phyloP scores from a whole-genome alignment of 2,888 invertebrate genomes.

The Eudasyphora cyanicolor region DNA sequence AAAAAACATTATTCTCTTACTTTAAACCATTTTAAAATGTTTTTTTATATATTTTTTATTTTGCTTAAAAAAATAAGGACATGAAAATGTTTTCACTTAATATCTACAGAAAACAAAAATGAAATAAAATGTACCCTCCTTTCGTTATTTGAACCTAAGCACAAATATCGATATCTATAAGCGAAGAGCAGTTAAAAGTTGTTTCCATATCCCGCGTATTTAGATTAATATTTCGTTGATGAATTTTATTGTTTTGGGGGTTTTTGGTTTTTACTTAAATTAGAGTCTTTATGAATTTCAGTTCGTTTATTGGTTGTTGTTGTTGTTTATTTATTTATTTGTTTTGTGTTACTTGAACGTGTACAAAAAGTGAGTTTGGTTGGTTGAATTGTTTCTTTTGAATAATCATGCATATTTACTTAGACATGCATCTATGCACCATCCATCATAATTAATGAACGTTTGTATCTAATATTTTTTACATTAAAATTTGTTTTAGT shows the following conservation, averaged over 20 bases:
- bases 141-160: too few relatives aligned
- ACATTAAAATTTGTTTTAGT: too few relatives aligned
- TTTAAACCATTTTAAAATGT: too few relatives aligned
- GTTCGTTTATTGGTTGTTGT: neutral
- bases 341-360: neutral
- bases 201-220: neutral
- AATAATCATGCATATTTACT: conserved; percentile 18
- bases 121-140: neutral
- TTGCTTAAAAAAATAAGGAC: neutral
- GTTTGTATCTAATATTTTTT: too few relatives aligned
- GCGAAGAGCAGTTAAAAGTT: too few relatives aligned
- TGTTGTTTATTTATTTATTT: too few relatives aligned
- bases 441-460: too few relatives aligned
- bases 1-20: too few relatives aligned
- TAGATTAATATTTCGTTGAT: neutral
- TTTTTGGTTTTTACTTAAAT: neutral
- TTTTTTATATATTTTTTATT: too few relatives aligned
- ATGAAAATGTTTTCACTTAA: neutral
- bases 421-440: too few relatives aligned
- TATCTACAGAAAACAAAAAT: too few relatives aligned
- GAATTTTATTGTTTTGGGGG: neutral
- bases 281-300: neutral
- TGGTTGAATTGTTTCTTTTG: neutral
- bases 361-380: conserved; percentile 13
- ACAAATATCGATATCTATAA: too few relatives aligned